Evolutionary conservation across 2,888 invertebrate species (phyloP).

Genomic region (Cataglyphis albicans): DNA sequence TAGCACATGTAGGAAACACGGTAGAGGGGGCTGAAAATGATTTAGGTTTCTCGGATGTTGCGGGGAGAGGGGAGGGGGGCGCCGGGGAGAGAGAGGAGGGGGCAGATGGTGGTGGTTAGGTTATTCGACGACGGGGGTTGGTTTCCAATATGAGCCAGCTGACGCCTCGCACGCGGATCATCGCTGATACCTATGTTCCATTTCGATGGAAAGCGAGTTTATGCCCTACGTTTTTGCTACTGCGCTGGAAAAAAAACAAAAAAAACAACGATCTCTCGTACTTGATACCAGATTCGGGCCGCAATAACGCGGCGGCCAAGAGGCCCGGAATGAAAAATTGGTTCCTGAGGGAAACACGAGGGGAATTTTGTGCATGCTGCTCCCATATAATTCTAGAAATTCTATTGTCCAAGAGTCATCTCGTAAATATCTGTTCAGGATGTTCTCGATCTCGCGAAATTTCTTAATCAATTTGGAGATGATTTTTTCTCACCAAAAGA

Average conservation of each 20-base stretch:
- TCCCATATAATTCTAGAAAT: slow-evolving; percentile 39
- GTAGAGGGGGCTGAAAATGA: slow-evolving; percentile 78
- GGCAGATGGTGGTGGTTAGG: slow-evolving; percentile 62
- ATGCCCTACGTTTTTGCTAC: slow-evolving; percentile 65
- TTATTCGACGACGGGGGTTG: slow-evolving; percentile 71
- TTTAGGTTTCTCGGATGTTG: slow-evolving; percentile 78
- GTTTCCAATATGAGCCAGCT: slow-evolving; percentile 84
- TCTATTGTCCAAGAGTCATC: slow-evolving; percentile 8
- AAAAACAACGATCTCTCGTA: slow-evolving; percentile 59
- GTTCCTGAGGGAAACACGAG: slow-evolving; percentile 20
- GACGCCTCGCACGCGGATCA: slow-evolving; percentile 83
- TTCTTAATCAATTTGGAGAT: neutral
- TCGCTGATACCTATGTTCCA: slow-evolving; percentile 78
- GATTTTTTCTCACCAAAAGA: neutral
- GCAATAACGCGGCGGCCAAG: slow-evolving; percentile 44
- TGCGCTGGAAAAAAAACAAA: neutral
- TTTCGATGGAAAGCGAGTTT: slow-evolving; percentile 75
- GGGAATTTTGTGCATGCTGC: neutral
- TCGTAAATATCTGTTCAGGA: neutral
- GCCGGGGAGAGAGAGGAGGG: slow-evolving; percentile 51
- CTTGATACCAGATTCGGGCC: slow-evolving; percentile 65
- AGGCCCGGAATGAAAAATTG: slow-evolving; percentile 48
- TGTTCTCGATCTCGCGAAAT: neutral
- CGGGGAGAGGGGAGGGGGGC: slow-evolving; percentile 39
- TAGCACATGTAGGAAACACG: slow-evolving; percentile 74